A percentile compares a stretch with the other conserved stretches of the same genome.
Conservation (phyloP, 2,888 invertebrate species). For the Drosophila putrida region DNA sequence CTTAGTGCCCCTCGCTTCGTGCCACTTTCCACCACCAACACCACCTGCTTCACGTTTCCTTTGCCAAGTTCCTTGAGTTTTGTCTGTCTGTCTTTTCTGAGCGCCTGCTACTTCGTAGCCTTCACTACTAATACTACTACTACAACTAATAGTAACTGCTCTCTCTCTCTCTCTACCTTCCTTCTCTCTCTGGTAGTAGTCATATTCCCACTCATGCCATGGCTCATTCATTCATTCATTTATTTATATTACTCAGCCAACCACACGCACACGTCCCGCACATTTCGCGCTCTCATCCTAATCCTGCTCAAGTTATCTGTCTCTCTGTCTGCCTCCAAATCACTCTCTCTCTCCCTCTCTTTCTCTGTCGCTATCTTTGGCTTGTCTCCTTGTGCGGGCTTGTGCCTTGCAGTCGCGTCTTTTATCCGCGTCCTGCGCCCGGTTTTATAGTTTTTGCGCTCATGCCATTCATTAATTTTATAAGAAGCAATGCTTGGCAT, state of each 20-base stretch:
- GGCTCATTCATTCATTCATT: constrained; percentile 72
- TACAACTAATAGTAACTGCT: constrained; percentile 26
- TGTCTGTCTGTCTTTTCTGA: constrained; percentile 47
- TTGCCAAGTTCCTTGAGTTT: constrained; percentile 28
- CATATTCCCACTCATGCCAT: constrained; percentile 21
- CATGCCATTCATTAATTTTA: constrained; percentile 84
- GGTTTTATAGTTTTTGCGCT: constrained; percentile 77
- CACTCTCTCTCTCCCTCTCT: background rate
- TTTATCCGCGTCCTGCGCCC: constrained; percentile 52
- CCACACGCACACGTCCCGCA: constrained; percentile 65
- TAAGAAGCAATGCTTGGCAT: constrained; percentile 81
- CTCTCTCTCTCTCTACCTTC: constrained; percentile 1
- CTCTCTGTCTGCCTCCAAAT: constrained; percentile 1
- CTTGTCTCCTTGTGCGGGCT: constrained; percentile 8
- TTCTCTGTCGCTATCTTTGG: background rate
- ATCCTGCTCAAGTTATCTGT: constrained; percentile 22
- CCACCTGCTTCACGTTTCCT: constrained; percentile 42
- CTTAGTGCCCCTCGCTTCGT: constrained; percentile 3
- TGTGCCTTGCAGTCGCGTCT: constrained; percentile 43
- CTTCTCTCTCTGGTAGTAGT: constrained; percentile 6
- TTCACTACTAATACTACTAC: constrained; percentile 64
- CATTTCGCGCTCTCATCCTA: constrained; percentile 19
- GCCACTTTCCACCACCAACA: constrained; percentile 4
- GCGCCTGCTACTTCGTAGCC: constrained; percentile 64
- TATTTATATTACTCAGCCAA: constrained; percentile 73